phyloP scores from a whole-genome alignment of 2,113 vertebrate genomes.

The Anseranas semipalmata region DNA sequence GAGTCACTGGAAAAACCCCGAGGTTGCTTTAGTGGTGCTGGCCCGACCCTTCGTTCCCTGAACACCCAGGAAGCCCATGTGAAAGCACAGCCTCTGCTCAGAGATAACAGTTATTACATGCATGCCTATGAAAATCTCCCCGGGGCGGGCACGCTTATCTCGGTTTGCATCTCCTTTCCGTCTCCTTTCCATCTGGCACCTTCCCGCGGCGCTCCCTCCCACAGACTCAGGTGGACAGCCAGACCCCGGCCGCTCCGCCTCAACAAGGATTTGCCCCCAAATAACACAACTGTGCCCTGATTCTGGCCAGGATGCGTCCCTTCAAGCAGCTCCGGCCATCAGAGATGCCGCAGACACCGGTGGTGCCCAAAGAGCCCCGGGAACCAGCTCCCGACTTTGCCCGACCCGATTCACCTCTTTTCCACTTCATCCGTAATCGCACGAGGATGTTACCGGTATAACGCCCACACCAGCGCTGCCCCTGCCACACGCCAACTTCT shows the following conservation, averaged over 20 bases:
- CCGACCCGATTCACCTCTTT: accelerated
- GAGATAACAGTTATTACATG: no score
- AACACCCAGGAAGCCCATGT: no score
- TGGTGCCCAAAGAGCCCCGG: accelerated
- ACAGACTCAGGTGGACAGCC: neutral
- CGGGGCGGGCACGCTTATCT: neutral
- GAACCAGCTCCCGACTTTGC: no score
- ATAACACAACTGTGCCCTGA: no score
- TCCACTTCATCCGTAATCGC: no score
- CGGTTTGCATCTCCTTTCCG: no score
- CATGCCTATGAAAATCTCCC: accelerated
- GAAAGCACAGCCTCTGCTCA: accelerated
- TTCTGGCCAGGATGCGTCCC: neutral
- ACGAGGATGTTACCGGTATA: accelerated
- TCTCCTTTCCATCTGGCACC: neutral
- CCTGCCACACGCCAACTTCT: no score
- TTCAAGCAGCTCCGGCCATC: no score
- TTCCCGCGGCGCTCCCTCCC: accelerated
- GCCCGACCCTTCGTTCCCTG: neutral
- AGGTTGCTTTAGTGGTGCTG: accelerated
- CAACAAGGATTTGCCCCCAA: no score
- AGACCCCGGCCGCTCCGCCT: neutral
- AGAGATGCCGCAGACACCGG: accelerated
- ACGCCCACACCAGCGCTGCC: accelerated
- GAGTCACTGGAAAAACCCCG: no score